These are phyloP conservation scores for Ephestia elutella DNA, from an alignment of 1,140 invertebrate genomes.

Conservation along the genomic window DNA sequence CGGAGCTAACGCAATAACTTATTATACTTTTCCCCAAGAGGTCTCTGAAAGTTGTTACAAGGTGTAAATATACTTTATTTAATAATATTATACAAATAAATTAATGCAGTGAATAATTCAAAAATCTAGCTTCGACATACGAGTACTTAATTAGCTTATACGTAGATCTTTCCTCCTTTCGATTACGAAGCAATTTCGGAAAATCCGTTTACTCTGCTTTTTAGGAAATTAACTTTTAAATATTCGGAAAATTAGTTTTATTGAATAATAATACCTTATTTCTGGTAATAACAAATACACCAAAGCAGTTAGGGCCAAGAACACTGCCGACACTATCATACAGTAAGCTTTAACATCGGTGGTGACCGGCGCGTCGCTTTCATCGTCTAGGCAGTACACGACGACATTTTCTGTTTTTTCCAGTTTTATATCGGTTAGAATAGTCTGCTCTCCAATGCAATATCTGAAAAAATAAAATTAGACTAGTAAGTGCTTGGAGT, in stretches of 20 bases:
- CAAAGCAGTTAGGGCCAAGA: background rate
- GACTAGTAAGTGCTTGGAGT: too few relatives aligned
- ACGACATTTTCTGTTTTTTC: background rate
- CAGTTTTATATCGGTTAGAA: background rate
- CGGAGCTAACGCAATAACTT: slow-evolving; percentile 42
- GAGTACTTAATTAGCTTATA: too few relatives aligned
- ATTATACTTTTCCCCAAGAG: slow-evolving; percentile 55
- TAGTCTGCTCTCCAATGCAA: background rate
- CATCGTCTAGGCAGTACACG: background rate
- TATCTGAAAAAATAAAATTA: background rate
- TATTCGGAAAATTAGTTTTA: too few relatives aligned
- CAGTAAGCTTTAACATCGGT: background rate
- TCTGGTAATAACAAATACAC: slow-evolving; percentile 1
- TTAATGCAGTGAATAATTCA: too few relatives aligned
- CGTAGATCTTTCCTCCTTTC: too few relatives aligned
- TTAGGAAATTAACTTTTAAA: too few relatives aligned
- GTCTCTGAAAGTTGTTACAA: slow-evolving; percentile 46
- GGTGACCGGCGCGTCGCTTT: background rate
- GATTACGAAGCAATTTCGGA: too few relatives aligned
- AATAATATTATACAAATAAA: too few relatives aligned
- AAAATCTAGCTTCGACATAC: too few relatives aligned
- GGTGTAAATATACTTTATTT: background rate
- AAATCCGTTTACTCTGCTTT: too few relatives aligned
- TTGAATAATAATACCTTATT: slow-evolving; percentile 5
- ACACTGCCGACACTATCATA: background rate